Evolutionary conservation across 1,140 invertebrate genomes (phyloP).

Genomic region (Sitobion miscanthi): DNA sequence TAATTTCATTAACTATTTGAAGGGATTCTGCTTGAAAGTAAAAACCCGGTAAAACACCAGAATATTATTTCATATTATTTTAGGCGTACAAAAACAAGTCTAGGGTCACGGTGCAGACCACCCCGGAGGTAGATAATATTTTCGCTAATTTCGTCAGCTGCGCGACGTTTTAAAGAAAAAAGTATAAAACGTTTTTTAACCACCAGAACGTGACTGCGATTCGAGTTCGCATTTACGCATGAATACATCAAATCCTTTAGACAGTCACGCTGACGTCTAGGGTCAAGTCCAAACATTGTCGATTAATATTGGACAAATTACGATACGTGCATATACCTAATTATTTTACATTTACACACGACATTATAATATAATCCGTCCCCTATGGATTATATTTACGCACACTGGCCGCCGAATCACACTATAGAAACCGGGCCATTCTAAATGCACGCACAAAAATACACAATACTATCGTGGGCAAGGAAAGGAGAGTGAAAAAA

Average conservation of each 20-base stretch:
- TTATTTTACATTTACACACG: background rate
- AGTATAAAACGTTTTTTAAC: constrained; percentile 39
- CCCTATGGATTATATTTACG: background rate
- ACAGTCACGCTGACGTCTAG: constrained; percentile 21
- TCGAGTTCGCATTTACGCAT: constrained; percentile 31
- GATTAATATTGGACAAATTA: constrained; percentile 12
- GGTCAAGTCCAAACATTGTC: constrained; percentile 27
- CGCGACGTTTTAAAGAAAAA: background rate
- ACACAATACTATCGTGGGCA: background rate
- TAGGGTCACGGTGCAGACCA: background rate
- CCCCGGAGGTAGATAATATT: background rate
- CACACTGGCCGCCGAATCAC: background rate
- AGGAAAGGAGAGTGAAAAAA: background rate
- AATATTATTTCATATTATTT: background rate
- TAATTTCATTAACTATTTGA: background rate
- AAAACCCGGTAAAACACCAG: background rate
- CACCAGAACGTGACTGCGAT: constrained; percentile 31
- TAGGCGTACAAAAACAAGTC: background rate
- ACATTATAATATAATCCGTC: background rate
- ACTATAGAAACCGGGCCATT: background rate
- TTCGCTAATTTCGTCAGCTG: constrained; percentile 5
- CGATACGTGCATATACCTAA: background rate
- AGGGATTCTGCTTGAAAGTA: background rate
- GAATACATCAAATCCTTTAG: constrained; percentile 39
- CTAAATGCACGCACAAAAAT: background rate